phyloP scores from a whole-genome alignment of 1,140 invertebrate genomes.

The Phortica variegata region DNA sequence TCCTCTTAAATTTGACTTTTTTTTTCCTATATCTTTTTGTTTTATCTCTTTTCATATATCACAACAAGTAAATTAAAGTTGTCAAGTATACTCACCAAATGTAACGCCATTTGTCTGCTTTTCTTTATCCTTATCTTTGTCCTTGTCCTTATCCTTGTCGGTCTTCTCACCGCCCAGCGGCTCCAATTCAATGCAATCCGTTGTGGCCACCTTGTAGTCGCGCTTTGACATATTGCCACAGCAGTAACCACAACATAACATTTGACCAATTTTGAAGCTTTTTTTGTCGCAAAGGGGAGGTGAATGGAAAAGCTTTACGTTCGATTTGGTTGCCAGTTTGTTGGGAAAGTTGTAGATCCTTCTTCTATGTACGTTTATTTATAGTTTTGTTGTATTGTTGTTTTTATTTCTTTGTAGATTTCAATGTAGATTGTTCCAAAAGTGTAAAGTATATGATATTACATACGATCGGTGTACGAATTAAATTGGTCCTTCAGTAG shows the following conservation, averaged over 20 bases:
- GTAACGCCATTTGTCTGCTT: constrained; percentile 56
- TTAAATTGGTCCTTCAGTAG: too few relatives aligned
- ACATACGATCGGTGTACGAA: too few relatives aligned
- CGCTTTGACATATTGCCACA: constrained; percentile 57
- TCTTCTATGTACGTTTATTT: too few relatives aligned
- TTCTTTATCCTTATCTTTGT: constrained; percentile 29
- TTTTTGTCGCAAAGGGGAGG: too few relatives aligned
- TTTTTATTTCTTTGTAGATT: too few relatives aligned
- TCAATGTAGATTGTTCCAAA: too few relatives aligned
- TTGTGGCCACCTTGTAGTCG: constrained; percentile 56
- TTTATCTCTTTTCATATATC: background rate
- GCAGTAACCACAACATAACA: constrained; percentile 57
- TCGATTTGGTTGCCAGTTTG: too few relatives aligned
- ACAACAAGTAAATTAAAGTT: too few relatives aligned
- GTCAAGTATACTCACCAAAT: constrained; percentile 43
- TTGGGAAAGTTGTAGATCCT: too few relatives aligned
- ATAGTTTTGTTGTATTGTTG: too few relatives aligned
- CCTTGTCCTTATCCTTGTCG: constrained; percentile 52
- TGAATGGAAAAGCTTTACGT: too few relatives aligned
- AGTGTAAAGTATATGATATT: too few relatives aligned
- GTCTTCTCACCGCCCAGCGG: constrained; percentile 54
- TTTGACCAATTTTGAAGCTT: constrained; percentile 50
- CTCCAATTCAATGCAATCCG: constrained; percentile 56
- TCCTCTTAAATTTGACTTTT: background rate
- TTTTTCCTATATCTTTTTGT: background rate